Base-by-base conservation (phyloP, 2,888 invertebrate genomes). In the Bedellia somnulentella region DNA sequence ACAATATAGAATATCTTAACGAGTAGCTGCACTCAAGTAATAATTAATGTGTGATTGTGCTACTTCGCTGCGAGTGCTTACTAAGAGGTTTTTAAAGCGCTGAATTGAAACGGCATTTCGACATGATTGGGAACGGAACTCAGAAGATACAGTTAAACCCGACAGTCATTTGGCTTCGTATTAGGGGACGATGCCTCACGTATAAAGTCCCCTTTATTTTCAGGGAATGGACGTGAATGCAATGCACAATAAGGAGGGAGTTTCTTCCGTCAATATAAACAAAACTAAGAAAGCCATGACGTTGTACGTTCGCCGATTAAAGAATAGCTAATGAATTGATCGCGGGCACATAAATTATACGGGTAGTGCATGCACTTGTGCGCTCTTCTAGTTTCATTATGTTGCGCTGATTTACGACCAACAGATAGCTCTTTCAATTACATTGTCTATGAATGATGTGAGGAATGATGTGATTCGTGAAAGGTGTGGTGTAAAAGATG, bases 201-300 rank as follows among this genome's bases (percentile, higher is more conserved):
- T 59, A 53, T 26, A 12, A 44, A 53, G 52, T 51, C 53, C 57
- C 51, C 50, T 45, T n/a, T n/a, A n/a, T n/a, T n/a, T 52, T 51
- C 52, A 52, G 47, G 50, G 53, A 53, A 48, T 45, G 40, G 33
- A 62, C 64, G 62, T 63, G 64, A 50, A 47, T 49, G 52, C 49
- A 58, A 57, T 63, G 45, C 43, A 46, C 45, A 59, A 59, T 47
- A 45, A 44, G 37, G 40, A 35, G 40, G 38, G 37, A 44, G 38
- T 43, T 25, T 25, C 25, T n/a, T n/a, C n/a, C n/a, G n/a, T n/a
- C n/a, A n/a, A n/a, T n/a, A n/a, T n/a, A n/a, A n/a, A n/a, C n/a
- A n/a, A n/a, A n/a, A n/a, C n/a, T n/a, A n/a, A n/a, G n/a, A n/a
- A n/a, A n/a, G n/a, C n/a, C n/a, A n/a, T n/a, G n/a, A n/a, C n/a